Conservation (phyloP, 2,797 vertebrate genomes). For the Cynodonichthys magdalenae region DNA sequence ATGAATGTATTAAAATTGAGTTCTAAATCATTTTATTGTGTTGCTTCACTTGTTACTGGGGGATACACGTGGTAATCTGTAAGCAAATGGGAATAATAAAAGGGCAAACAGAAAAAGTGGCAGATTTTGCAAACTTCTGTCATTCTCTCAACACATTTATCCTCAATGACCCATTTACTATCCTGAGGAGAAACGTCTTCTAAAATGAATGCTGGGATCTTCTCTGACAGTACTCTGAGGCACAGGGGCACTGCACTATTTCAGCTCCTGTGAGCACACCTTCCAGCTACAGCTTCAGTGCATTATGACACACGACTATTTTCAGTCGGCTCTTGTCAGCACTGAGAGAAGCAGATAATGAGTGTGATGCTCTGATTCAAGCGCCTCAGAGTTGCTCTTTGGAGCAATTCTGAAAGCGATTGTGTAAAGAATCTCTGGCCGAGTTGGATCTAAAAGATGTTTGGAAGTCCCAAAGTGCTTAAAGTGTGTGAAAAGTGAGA, state of each 20-base stretch:
- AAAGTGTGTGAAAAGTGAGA: too few species aligned
- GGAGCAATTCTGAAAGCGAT: conserved; percentile 5
- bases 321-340: conserved; percentile 54
- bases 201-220: conserved; percentile 32
- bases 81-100: neutral
- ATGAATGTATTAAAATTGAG: conserved; percentile 87
- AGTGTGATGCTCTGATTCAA: conserved; percentile 26
- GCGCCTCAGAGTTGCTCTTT: conserved; percentile 37
- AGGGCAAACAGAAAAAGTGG: too few species aligned
- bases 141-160: neutral
- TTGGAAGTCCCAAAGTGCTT: neutral
- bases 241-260: conserved; percentile 58
- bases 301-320: conserved; percentile 70
- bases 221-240: conserved; percentile 34
- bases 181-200: conserved; percentile 15
- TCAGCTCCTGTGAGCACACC: conserved; percentile 47
- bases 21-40: conserved; percentile 32
- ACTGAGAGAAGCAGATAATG: conserved; percentile 21
- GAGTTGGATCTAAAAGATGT: neutral
- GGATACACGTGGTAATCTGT: neutral
- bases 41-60: neutral
- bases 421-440: neutral
- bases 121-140: neutral
- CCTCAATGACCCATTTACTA: conserved; percentile 21
- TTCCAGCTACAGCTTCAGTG: conserved; percentile 59